Base-by-base conservation (phyloP, 2,888 invertebrate species). In the Helleia helle region DNA sequence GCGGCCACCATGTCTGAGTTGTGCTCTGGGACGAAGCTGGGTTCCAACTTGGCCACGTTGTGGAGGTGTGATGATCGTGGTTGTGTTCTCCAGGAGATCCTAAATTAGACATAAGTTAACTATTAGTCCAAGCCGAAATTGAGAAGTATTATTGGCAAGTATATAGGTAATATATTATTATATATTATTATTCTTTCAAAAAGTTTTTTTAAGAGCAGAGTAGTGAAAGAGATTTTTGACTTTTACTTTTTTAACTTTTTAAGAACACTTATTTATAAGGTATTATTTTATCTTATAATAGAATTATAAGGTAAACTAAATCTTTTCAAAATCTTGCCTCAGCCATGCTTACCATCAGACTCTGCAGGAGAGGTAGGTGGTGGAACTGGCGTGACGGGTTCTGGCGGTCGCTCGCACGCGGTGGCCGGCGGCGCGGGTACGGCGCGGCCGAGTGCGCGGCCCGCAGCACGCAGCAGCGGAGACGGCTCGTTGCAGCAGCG, bases 401-500 rank as follows among this genome's bases (percentile, higher is more conserved):
- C 84, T 0, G 89, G 86, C 0, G 94, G 94, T 43, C 90, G 88
- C 14, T 89, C 87, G 57, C 94, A 94, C 0, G 81, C 71, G 0
- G 72, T 58, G 0, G 87, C 81, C 2, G 88, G 86, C 2, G 87
- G 83, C 4, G 85, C 65, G 1, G 87, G 77, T 3, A 79, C 66
- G 3, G 86, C 56, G 5, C 88, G 77, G 18, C 93, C 93, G 14
- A 96, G 73, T 0, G 91, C 95, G 11, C 91, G 86, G 47, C 93
- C 93, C 1, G 96, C 88, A 1, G 92, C 90, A 28, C 90, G 88
- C 7, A 96, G 76, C 29, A 96, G 70, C 0, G 95, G 94, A 51
- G 90, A 94, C 0, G 93, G 77, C 59, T 94, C 94, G 3, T 80
- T 79, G 61, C 96, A 95, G 65, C 96, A 96, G 1, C 89, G 87